Conservation (phyloP, 2,797 vertebrate species). For the Characodon lateralis region DNA sequence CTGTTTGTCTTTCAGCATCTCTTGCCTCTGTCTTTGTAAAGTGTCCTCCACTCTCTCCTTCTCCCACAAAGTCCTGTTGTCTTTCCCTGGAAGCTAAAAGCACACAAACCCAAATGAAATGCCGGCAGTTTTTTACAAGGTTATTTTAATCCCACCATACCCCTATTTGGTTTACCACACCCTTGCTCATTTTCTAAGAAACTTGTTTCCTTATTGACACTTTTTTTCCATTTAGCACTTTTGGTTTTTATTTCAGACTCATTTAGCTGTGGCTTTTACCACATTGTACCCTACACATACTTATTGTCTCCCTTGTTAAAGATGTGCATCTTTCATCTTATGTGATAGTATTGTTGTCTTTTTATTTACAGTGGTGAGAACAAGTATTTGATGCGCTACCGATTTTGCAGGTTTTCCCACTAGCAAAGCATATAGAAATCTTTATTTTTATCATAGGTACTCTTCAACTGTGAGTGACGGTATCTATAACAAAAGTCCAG, state of each 20-base stretch:
- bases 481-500: too few relatives aligned
- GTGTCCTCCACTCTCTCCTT: slow-evolving; percentile 83
- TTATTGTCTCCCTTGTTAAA: neutral
- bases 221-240: neutral
- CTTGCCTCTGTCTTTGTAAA: slow-evolving; percentile 85
- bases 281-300: neutral
- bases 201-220: neutral
- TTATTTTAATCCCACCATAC: neutral
- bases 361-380: too few relatives aligned
- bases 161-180: neutral
- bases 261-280: neutral
- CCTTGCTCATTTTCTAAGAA: neutral
- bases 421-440: too few relatives aligned
- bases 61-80: slow-evolving; percentile 84
- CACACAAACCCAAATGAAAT: slow-evolving; percentile 6
- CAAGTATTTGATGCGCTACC: too few relatives aligned
- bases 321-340: neutral
- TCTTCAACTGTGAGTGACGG: too few relatives aligned
- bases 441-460: too few relatives aligned
- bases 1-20: slow-evolving; percentile 88
- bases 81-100: slow-evolving; percentile 70
- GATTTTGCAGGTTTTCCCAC: too few relatives aligned
- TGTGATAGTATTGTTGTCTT: too few relatives aligned
- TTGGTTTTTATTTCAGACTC: neutral
- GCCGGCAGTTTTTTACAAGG: neutral